Conservation (phyloP, 2,888 invertebrate genomes). For the Athrips mouffetella region DNA sequence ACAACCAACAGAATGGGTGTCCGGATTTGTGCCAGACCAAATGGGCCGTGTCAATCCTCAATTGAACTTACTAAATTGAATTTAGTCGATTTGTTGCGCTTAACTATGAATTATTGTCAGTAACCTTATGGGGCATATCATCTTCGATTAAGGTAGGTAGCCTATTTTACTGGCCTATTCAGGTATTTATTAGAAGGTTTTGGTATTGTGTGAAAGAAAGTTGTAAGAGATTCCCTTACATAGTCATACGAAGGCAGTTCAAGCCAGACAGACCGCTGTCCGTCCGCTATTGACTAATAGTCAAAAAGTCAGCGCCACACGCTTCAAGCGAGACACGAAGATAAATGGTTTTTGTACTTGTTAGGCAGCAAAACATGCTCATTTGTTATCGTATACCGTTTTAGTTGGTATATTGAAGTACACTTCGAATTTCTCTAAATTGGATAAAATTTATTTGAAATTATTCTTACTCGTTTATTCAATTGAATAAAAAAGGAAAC, state of each 20-base stretch:
- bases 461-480: too few species aligned
- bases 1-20: slow-evolving; percentile 44
- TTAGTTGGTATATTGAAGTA: background rate
- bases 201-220: background rate
- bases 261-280: background rate
- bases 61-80: slow-evolving; percentile 68
- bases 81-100: slow-evolving; percentile 45
- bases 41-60: slow-evolving; percentile 62
- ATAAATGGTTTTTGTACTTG: slow-evolving; percentile 8
- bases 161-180: background rate
- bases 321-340: slow-evolving; percentile 1
- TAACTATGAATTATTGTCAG: slow-evolving; percentile 55
- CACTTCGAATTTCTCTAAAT: background rate
- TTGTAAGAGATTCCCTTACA: background rate
- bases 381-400: background rate
- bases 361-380: slow-evolving; percentile 4
- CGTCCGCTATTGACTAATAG: slow-evolving; percentile 15
- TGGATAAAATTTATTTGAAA: too few species aligned
- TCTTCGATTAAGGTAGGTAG: background rate
- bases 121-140: slow-evolving; percentile 22
- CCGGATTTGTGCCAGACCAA: slow-evolving; percentile 52
- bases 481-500: too few species aligned
- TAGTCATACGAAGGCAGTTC: background rate
- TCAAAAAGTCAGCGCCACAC: slow-evolving; percentile 10
- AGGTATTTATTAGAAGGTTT: background rate